A percentile compares a stretch with the other conserved stretches of the same genome.
These are phyloP conservation scores for Rostratula benghalensis DNA, from an alignment of 2,113 vertebrate species.

Conservation along the genomic window DNA sequence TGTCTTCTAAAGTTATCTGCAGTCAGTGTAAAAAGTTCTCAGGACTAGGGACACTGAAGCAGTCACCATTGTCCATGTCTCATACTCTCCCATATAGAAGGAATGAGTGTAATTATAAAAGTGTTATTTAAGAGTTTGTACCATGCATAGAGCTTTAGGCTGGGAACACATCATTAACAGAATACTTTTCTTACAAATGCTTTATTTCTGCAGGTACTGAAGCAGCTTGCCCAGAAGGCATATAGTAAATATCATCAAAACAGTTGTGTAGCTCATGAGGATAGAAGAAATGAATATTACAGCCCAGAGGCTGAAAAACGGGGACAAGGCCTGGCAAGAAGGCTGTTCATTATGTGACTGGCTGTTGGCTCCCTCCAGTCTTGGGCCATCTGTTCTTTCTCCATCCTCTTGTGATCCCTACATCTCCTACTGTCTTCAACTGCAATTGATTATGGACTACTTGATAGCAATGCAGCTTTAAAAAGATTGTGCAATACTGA, in stretches of 20 bases:
- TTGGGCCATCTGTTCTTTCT: neutral
- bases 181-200: neutral
- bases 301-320: neutral
- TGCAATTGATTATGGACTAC: neutral
- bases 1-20: neutral
- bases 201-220: conserved; percentile 11
- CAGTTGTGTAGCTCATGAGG: neutral
- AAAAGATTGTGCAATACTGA: neutral
- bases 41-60: neutral
- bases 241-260: neutral
- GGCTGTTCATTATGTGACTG: neutral
- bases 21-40: neutral
- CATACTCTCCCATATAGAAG: neutral
- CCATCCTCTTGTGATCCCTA: neutral
- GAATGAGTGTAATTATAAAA: neutral
- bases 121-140: neutral
- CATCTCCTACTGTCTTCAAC: neutral
- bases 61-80: neutral
- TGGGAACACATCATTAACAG: neutral
- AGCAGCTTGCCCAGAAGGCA: neutral
- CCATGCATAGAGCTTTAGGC: neutral
- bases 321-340: neutral
- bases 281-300: neutral
- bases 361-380: neutral
- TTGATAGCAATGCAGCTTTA: neutral